Base-by-base conservation (phyloP, 2,888 invertebrate species). In the Eristalinus aeneus region DNA sequence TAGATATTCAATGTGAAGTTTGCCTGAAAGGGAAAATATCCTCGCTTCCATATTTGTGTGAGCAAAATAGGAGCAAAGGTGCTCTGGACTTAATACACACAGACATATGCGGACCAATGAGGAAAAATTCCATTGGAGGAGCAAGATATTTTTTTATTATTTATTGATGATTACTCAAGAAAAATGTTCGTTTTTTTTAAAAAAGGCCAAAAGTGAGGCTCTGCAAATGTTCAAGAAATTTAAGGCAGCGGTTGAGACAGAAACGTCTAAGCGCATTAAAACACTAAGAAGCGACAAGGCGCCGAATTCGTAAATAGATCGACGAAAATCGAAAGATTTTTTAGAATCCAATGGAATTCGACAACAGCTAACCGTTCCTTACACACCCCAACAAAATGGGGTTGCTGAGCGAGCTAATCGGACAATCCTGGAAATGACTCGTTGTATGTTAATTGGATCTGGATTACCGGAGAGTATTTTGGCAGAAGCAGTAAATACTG, bases 351-450 rank as follows among this genome's bases (percentile, higher is more conserved):
- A 64, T 23, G 86, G 86, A 2, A 88, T 82, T 8, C 65, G 56
- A 54, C 22, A 80, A 8, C 83, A 88, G 64, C 20, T 74, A 6
- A 76, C 74, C 8, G 74, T 71, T 8, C 61, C 73, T 16, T 78
- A 86, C 60, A 87, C 74, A 9, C 80, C 81, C 10, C 80, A 88
- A 64, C 82, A 88, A 64, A 88, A 88, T 61, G 80, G 87, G 12
- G 83, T 87, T 4, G 79, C 87, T 2, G 87, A 87, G 32, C 32
- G 80, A n/a, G n/a, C n/a, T n/a, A n/a, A n/a, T n/a, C 12, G 69
- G 71, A 84, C 80, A 8, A 32, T 84, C 36, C 22, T 89, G 20
- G 89, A 90, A 53, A 85, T 85, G 64, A 89, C 89, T n/a, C n/a
- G n/a, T n/a, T n/a, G n/a, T n/a, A n/a, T n/a, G n/a, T n/a, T n/a